phyloP scores from a whole-genome alignment of 2,888 invertebrate species.

The Eilema sororculum region DNA sequence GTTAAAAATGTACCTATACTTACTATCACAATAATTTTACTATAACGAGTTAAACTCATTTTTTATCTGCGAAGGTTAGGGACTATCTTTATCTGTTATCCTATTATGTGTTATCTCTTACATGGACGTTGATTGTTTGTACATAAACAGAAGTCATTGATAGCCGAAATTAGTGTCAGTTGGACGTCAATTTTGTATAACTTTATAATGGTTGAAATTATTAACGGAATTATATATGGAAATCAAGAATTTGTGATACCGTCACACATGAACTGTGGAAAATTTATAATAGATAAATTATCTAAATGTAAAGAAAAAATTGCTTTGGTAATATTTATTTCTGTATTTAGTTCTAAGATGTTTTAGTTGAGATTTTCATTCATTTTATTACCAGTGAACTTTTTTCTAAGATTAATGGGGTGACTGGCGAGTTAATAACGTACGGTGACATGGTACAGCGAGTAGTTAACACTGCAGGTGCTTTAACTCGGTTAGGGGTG shows the following conservation, averaged over 20 bases:
- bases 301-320: conserved; percentile 55
- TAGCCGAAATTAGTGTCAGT: background rate
- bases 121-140: background rate
- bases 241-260: conserved; percentile 59
- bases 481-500: conserved; percentile 59
- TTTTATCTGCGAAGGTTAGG: conserved; percentile 1
- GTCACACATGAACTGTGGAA: conserved; percentile 68
- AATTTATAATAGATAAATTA: conserved; percentile 59
- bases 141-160: background rate
- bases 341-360: background rate
- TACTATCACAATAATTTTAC: too few relatives aligned
- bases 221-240: conserved; percentile 55
- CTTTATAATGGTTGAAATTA: conserved; percentile 11
- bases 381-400: conserved; percentile 26
- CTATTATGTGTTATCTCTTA: conserved; percentile 1
- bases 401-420: conserved; percentile 54
- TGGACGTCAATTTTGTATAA: background rate
- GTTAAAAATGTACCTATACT: background rate
- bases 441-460: conserved; percentile 61
- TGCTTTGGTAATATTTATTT: conserved; percentile 63
- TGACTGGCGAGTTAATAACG: conserved; percentile 59
- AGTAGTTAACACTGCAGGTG: conserved; percentile 59
- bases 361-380: background rate
- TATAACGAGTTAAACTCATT: background rate
- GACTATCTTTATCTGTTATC: background rate